These are phyloP conservation scores for Morus bassanus DNA, from an alignment of 2,797 vertebrate genomes.

Conservation along the genomic window DNA sequence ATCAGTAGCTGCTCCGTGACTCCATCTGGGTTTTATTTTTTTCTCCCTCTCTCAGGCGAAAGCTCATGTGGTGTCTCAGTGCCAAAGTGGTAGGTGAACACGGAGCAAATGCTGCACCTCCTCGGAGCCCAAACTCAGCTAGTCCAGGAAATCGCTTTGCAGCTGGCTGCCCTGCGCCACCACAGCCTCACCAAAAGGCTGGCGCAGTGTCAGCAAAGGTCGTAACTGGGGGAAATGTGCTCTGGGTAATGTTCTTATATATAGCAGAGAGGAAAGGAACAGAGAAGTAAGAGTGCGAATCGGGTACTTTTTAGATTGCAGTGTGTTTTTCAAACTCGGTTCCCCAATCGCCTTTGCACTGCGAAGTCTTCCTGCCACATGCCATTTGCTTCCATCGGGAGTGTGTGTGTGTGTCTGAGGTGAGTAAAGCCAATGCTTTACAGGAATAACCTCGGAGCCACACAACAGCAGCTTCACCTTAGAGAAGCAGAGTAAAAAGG, in stretches of 20 bases:
- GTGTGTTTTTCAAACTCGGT: background rate
- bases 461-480: background rate
- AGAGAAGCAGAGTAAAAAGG: background rate
- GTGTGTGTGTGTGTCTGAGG: background rate
- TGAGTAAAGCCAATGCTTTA: background rate
- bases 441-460: background rate
- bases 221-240: background rate
- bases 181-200: background rate
- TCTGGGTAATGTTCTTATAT: background rate
- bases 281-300: background rate
- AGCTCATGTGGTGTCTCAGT: rapidly evolving
- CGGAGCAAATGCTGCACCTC: background rate
- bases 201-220: rapidly evolving
- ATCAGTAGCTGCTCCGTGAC: background rate
- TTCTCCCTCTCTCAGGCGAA: background rate
- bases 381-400: background rate
- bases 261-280: background rate
- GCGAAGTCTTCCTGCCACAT: rapidly evolving
- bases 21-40: background rate
- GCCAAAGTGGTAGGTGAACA: rapidly evolving
- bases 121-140: background rate
- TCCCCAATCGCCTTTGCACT: background rate
- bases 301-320: rapidly evolving
- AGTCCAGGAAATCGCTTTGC: background rate
- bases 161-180: background rate